Base-by-base conservation (phyloP, 2,113 vertebrate species). In the Festucalex cinctus region DNA sequence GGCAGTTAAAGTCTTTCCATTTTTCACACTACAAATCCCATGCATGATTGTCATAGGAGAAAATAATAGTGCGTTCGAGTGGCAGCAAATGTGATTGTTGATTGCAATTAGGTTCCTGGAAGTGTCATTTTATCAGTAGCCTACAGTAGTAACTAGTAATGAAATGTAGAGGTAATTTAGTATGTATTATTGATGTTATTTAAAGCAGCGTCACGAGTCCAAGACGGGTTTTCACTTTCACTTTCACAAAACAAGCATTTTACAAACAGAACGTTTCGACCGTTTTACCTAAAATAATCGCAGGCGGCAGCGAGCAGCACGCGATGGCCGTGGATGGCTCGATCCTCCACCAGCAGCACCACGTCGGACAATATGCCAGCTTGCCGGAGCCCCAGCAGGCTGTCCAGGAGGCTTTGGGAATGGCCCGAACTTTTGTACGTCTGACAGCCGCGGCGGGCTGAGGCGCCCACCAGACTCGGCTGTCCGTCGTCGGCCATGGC, bases 231-330 rank as follows among this genome's bases (percentile, higher is more conserved):
- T 60, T 12, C 36, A 36, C 57, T n/a, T 59, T 35, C 32, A 14
- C n/a, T 37, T 39, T n/a, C 19, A 60, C 35, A 37, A 13, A 37
- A 37, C 3, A n/a, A 35, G 3, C 58, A 60, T 9, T 37, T 35
- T 9, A 17, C 1, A 1, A 14, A 17, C 1, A 3, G n/a, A 2
- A 59, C 5, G n/a, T 56, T 56, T 56, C 54, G 49, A 26, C 65
- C 35, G 1, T 6, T 54, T 70, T 81, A 97, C 97, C 97, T 94
- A 88, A 99, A 99, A 75, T 99, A 99, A 81, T 98, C 94, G 10
- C 97, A 98, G 8, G 95, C 96, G 0, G 97, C 96, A 13, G 97
- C 97, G 63, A 98, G 90, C 0, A 99, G 94, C 65, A 99, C 94
- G 1, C 97, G 95, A 79, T 99, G 97, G 46, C 96, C 96, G 74